Base-by-base conservation (phyloP, 2,888 invertebrate genomes). In the Folsomia candida region DNA sequence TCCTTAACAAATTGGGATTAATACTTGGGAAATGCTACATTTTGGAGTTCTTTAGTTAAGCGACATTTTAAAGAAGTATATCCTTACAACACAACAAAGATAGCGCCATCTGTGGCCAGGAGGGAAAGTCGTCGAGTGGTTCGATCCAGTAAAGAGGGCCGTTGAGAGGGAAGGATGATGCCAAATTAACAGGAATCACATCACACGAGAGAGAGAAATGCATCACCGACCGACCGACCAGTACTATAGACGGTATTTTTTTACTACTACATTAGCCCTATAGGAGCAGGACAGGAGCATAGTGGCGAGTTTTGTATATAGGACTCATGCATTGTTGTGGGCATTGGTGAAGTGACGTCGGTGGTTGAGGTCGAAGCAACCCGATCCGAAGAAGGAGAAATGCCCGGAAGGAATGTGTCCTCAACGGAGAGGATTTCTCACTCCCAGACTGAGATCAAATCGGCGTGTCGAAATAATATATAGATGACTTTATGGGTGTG, bases 81-180 rank as follows among this genome's bases (percentile, higher is more conserved):
- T 84, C 82, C 82, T 59, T 82, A 81, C 81, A 83, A 83, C 82
- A 82, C 82, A 82, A 83, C 82, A 82, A 85, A 86, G 82, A 85
- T 86, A 86, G 86, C 86, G 86, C 86, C 86, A 86, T 86, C 85
- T 84, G 85, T 83, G 83, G 83, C 18, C 3, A 3, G 18, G n/a
- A 26, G 28, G 27, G 83, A 74, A n/a, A n/a, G n/a, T n/a, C n/a
- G n/a, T n/a, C n/a, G n/a, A n/a, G n/a, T n/a, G n/a, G n/a, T n/a
- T n/a, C n/a, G n/a, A n/a, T n/a, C n/a, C n/a, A n/a, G n/a, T n/a
- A n/a, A n/a, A n/a, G n/a, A n/a, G n/a, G n/a, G n/a, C n/a, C n/a
- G n/a, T n/a, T n/a, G n/a, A 14, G 37, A 37, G 37, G 37, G 37
- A 37, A 37, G 37, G 37, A 37, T 4, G 37, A 37, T 37, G 37